Evolutionary conservation across 2,113 vertebrate species (phyloP).

Genomic region (Sinocyclocheilus rhinocerous): DNA sequence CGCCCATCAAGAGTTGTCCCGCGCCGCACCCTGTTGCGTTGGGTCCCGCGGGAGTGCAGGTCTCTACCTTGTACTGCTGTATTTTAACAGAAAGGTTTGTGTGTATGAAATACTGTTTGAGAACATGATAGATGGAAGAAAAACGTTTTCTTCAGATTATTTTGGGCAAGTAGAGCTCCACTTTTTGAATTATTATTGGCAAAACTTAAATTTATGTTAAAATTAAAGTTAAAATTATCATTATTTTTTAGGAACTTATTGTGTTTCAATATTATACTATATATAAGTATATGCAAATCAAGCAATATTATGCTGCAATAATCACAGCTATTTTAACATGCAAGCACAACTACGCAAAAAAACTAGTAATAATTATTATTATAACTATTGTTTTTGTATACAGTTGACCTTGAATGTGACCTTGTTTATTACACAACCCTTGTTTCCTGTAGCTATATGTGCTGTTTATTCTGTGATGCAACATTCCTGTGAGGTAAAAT

Average conservation of each 20-base stretch:
- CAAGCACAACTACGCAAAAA: not conserved
- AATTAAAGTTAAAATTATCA: too few species aligned
- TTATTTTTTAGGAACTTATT: too few species aligned
- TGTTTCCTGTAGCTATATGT: conserved; percentile 3
- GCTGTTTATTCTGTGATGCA: conserved; percentile 37
- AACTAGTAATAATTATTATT: not conserved
- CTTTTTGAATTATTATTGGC: too few species aligned
- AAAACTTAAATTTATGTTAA: not conserved
- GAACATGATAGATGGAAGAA: not conserved
- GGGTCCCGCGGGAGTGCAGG: too few species aligned
- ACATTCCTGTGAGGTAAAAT: conserved; percentile 54
- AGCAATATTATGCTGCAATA: not conserved
- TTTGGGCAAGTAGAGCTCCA: not conserved
- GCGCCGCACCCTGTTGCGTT: too few species aligned
- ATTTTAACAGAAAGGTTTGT: not conserved
- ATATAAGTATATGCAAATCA: not conserved
- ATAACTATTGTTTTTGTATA: not conserved
- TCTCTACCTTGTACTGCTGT: too few species aligned
- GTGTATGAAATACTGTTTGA: not conserved
- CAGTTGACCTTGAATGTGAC: not conserved
- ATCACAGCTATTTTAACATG: not conserved
- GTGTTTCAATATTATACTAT: not conserved
- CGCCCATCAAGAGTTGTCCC: too few species aligned
- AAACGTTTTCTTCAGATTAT: not conserved
- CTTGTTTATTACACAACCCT: too few species aligned